These are phyloP conservation scores for Ciconia maguari DNA, from an alignment of 2,113 vertebrate species.

Conservation along the genomic window DNA sequence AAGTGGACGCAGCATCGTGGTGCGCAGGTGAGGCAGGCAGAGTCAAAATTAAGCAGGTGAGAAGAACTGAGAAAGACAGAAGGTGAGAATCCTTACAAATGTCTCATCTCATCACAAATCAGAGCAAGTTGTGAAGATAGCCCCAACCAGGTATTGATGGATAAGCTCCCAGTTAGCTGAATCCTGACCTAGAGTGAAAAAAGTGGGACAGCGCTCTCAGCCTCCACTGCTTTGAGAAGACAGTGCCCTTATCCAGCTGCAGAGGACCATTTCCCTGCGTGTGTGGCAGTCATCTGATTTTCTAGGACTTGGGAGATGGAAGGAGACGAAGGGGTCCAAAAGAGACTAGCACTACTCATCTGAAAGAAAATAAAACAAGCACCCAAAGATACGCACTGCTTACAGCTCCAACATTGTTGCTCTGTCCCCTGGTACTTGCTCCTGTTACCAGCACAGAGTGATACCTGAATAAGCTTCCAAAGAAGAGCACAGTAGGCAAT, in stretches of 20 bases:
- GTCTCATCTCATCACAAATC: background rate
- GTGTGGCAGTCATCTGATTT: background rate
- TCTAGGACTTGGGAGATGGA: background rate
- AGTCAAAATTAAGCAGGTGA: background rate
- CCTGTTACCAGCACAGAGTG: background rate
- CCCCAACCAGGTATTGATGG: background rate
- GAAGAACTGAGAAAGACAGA: background rate
- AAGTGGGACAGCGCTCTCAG: background rate
- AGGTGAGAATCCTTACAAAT: background rate
- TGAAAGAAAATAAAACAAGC: background rate
- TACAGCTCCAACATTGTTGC: fast-evolving
- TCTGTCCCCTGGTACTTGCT: background rate
- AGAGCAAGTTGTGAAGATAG: background rate
- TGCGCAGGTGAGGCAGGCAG: background rate
- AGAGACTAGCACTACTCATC: background rate
- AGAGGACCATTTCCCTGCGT: background rate
- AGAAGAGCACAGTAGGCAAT: background rate
- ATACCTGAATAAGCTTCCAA: background rate
- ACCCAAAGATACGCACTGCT: background rate
- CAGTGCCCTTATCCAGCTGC: background rate
- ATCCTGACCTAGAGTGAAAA: background rate
- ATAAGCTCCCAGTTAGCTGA: background rate
- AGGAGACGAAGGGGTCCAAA: background rate
- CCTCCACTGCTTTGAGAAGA: background rate
- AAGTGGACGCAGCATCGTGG: fast-evolving